Evolutionary conservation across 2,888 invertebrate genomes (phyloP), one percentile per base, ranked within the genome.

Genomic region (Drosophila bunnanda): DNA sequence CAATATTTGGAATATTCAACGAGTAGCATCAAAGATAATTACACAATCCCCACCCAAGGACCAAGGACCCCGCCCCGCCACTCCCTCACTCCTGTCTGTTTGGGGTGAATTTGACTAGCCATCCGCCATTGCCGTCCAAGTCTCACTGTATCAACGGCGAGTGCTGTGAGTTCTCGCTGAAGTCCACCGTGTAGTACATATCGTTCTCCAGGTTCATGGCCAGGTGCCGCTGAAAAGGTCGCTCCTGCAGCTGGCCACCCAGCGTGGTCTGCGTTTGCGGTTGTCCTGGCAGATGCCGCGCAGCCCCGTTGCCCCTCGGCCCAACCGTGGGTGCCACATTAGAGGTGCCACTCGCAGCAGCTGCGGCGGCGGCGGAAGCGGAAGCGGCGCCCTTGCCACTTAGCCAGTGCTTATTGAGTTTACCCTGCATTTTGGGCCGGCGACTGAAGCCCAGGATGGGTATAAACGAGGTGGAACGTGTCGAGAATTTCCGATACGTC

Each of bases 181-280:
- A 95, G 92, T 96, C 96, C 80, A 96, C 94, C 52, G 96, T 96
- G 93, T 95, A 96, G 93, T 96, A 96, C 95, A 96, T 95, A 89
- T 96, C 96, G 30, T 95, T 94, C 83, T 95, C 94, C 91, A 95
- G 94, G 83, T 95, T 93, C 78, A 94, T 93, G 62, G 94, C 94
- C 87, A 94, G 90, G 78, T 93, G 93, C 60, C 93, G 92, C 64
- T 94, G 93, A 59, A 94, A 93, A 13, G 93, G 93, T 39, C 93
- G 78, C 68, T 91, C 91, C 38, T 91, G 93, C 77, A 90, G 72
- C 70, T 90, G 90, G 39, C 91, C 90, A 13, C 77, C 90, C 76
- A 85, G 81, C 76, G 73, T 79, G 75, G 72, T 80, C 74, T 86
- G 79, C 6, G 76, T 34, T 9, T 52, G 55, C n/a, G 81, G 68